Conservation (phyloP, 1,140 invertebrate species). For the Solenopsis invicta region DNA sequence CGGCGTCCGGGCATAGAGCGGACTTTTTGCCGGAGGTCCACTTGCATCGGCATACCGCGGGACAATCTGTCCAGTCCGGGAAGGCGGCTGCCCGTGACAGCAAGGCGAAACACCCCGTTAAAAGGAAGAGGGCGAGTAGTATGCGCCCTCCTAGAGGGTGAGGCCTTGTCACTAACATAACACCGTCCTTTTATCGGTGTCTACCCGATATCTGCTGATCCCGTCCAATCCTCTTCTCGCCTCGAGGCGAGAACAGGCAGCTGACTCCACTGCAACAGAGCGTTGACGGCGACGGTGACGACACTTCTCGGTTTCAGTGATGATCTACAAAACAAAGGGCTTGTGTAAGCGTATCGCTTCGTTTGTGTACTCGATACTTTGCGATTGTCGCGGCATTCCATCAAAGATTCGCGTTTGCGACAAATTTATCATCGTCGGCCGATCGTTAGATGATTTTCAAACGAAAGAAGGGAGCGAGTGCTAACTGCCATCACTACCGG, state of each 20-base stretch:
- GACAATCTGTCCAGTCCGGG: slow-evolving; percentile 94
- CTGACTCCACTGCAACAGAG: slow-evolving; percentile 33
- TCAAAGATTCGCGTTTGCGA: slow-evolving; percentile 18
- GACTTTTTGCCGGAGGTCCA: slow-evolving; percentile 96
- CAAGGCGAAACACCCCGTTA: slow-evolving; percentile 78
- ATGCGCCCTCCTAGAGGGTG: slow-evolving; percentile 83
- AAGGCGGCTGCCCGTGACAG: slow-evolving; percentile 86
- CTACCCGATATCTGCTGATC: slow-evolving; percentile 49
- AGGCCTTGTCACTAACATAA: slow-evolving; percentile 81
- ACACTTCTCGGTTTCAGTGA: slow-evolving; percentile 46
- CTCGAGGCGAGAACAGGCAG: slow-evolving; percentile 29
- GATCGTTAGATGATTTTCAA: slow-evolving; percentile 11
- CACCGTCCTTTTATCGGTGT: slow-evolving; percentile 72
- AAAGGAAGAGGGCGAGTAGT: slow-evolving; percentile 81
- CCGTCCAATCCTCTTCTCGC: slow-evolving; percentile 39
- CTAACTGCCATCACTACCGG: slow-evolving; percentile 15
- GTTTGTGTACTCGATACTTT: slow-evolving; percentile 53
- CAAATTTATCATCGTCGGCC: slow-evolving; percentile 8
- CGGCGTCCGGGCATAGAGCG: slow-evolving; percentile 92
- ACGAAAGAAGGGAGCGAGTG: slow-evolving; percentile 14
- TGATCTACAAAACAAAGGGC: slow-evolving; percentile 41
- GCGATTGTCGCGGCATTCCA: neutral
- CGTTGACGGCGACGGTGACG: slow-evolving; percentile 7
- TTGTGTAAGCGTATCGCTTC: slow-evolving; percentile 16
- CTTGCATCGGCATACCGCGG: slow-evolving; percentile 93